Evolutionary conservation across 2,888 invertebrate genomes (phyloP).

Genomic region (Litoditis marina): DNA sequence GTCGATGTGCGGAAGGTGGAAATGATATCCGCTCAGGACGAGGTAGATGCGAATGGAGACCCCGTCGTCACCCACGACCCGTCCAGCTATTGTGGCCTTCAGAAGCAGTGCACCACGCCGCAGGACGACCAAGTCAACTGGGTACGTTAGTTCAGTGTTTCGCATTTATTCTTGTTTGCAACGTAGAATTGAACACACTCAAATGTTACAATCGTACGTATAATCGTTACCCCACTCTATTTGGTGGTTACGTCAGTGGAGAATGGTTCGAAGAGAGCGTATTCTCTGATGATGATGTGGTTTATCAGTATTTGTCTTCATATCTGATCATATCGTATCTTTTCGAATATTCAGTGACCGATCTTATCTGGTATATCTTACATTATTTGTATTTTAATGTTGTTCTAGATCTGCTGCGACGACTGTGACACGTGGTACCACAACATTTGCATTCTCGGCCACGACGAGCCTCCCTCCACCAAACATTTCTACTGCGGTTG

Average conservation of each 20-base stretch:
- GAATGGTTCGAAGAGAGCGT: no score
- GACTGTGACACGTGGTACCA: conserved; percentile 63
- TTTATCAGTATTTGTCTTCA: no score
- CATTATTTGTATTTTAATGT: no score
- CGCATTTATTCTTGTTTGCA: background rate
- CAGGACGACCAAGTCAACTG: conserved; percentile 26
- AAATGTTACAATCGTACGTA: no score
- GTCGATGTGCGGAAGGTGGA: no score
- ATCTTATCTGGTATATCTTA: no score
- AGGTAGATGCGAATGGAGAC: background rate
- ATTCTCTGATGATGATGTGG: no score
- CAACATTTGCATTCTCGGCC: conserved; percentile 60
- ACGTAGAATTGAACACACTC: no score
- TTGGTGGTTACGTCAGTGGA: no score
- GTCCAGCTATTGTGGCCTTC: background rate
- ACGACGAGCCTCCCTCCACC: conserved; percentile 50
- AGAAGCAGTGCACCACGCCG: conserved; percentile 21
- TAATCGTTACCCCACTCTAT: no score
- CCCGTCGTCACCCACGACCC: conserved; percentile 5
- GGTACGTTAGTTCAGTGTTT: conserved; percentile 14
- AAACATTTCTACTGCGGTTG: conserved; percentile 61
- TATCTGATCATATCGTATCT: no score
- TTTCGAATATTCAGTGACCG: no score
- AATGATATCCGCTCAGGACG: conserved; percentile 7
- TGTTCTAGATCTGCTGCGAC: conserved; percentile 61